Conservation (phyloP, 2,888 invertebrate species). For the Spilarctia lutea region DNA sequence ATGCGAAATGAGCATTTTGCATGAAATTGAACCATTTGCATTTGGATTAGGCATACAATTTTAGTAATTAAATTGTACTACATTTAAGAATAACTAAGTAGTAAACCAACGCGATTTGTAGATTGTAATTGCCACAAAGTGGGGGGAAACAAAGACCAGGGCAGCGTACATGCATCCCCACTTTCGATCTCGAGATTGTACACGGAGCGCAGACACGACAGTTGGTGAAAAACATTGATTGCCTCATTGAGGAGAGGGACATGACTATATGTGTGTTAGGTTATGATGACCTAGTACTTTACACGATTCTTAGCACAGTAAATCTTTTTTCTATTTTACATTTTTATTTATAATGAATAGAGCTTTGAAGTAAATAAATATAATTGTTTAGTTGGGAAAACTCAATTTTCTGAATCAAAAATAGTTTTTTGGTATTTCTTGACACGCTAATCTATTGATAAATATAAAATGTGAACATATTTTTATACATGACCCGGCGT, state of each 20-base stretch:
- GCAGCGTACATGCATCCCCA: constrained; percentile 82
- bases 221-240: constrained; percentile 42
- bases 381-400: too few species aligned
- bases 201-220: constrained; percentile 50
- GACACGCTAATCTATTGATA: too few species aligned
- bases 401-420: too few species aligned
- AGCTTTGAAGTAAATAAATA: too few species aligned
- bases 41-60: constrained; percentile 29
- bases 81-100: constrained; percentile 47
- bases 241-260: constrained; percentile 18
- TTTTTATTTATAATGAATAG: too few species aligned
- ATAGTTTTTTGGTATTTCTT: too few species aligned
- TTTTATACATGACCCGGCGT: too few species aligned
- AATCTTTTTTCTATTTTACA: too few species aligned
- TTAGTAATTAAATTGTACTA: constrained; percentile 33
- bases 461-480: too few species aligned
- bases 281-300: background rate
- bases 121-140: constrained; percentile 62
- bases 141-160: constrained; percentile 67
- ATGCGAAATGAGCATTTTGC: constrained; percentile 28
- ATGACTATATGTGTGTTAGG: constrained; percentile 14
- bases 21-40: constrained; percentile 22
- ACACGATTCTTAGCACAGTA: background rate
- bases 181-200: constrained; percentile 58
- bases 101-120: constrained; percentile 56